Conservation (phyloP, 2,797 vertebrate genomes). For the Melanotaenia pygmaea region DNA sequence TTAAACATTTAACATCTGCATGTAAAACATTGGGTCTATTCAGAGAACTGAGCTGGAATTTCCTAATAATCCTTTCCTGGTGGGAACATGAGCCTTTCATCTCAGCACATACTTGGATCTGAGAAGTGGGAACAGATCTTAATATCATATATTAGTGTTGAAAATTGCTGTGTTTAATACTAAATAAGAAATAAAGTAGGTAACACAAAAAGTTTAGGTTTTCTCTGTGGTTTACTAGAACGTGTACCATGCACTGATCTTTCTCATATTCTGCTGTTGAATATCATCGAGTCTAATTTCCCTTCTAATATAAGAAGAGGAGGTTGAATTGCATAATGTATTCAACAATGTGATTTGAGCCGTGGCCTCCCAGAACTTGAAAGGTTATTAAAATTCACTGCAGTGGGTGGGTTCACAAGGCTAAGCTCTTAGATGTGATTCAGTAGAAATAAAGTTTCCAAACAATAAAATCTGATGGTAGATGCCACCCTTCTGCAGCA, state of each 20-base stretch:
- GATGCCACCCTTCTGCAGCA: background rate
- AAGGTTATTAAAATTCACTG: slow-evolving; percentile 37
- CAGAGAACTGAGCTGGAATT: background rate
- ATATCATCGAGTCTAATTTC: slow-evolving; percentile 23
- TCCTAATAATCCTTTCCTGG: slow-evolving; percentile 15
- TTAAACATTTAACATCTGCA: slow-evolving; percentile 4
- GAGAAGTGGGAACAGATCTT: slow-evolving; percentile 9
- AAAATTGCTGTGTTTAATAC: slow-evolving; percentile 8
- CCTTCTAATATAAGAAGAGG: slow-evolving; percentile 26
- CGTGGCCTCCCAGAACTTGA: slow-evolving; percentile 14
- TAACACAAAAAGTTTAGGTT: slow-evolving; percentile 3
- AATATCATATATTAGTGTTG: slow-evolving; percentile 7
- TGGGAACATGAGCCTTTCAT: slow-evolving; percentile 12
- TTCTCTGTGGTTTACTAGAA: slow-evolving; percentile 27
- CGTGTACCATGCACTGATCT: slow-evolving; percentile 34
- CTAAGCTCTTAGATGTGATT: slow-evolving; percentile 22
- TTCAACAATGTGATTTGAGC: slow-evolving; percentile 31
- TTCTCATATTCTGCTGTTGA: slow-evolving; percentile 20
- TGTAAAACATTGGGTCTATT: background rate
- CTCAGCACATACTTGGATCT: slow-evolving; percentile 7
- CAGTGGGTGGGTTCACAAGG: slow-evolving; percentile 35
- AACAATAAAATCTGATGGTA: slow-evolving; percentile 14
- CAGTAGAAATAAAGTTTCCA: slow-evolving; percentile 17
- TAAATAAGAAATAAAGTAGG: slow-evolving; percentile 9
- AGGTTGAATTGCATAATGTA: slow-evolving; percentile 18